A percentile compares a stretch with the other conserved stretches of the same genome.
Conservation (phyloP, 2,113 vertebrate genomes). For the Pelvicachromis taeniatus region DNA sequence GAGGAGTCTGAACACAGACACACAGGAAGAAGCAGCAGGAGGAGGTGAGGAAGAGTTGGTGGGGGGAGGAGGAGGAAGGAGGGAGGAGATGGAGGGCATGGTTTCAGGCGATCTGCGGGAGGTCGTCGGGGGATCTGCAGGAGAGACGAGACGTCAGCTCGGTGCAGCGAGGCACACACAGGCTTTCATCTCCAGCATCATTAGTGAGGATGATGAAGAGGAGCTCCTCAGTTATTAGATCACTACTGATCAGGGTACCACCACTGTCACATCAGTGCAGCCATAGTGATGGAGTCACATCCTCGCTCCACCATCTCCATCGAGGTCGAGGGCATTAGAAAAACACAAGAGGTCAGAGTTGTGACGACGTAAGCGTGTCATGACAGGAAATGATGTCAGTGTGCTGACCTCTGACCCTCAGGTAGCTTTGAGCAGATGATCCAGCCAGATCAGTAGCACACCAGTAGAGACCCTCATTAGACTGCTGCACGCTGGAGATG, state of each 20-base stretch:
- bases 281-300: background rate
- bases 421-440: background rate
- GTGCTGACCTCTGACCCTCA: background rate
- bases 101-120: background rate
- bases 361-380: too few relatives aligned
- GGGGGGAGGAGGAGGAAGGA: background rate
- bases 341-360: background rate
- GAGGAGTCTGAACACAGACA: background rate
- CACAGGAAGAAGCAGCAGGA: background rate
- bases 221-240: accelerated
- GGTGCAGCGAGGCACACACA: background rate
- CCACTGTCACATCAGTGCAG: background rate
- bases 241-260: accelerated
- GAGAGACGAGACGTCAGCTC: background rate
- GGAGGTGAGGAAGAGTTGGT: background rate
- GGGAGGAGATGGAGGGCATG: background rate
- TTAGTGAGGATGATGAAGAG: background rate
- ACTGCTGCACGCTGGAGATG: background rate
- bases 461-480: background rate
- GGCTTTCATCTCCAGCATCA: accelerated
- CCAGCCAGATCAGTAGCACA: background rate
- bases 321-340: background rate
- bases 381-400: background rate
- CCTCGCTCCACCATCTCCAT: background rate
- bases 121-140: background rate